phyloP scores from a whole-genome alignment of 2,797 vertebrate species.

The Enteromius mattozi region DNA sequence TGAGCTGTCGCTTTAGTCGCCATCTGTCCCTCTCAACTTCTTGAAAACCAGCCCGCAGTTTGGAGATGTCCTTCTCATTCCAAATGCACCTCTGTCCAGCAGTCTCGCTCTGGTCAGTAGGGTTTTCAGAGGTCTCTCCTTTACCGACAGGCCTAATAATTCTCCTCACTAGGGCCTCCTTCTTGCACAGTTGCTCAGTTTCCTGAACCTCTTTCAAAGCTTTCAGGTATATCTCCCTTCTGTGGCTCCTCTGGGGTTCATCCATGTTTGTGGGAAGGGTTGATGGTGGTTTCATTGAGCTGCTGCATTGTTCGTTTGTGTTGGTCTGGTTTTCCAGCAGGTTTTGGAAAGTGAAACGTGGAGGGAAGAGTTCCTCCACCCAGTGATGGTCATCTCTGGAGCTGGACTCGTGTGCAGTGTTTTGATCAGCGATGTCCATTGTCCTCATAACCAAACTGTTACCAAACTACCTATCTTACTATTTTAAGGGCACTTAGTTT shows the following conservation, averaged over 20 bases:
- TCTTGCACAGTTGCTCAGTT: constrained; percentile 57
- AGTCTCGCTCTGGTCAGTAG: constrained; percentile 6
- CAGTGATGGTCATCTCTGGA: constrained; percentile 54
- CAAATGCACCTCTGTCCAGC: constrained; percentile 60
- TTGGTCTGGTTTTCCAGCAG: constrained; percentile 54
- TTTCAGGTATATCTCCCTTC: constrained; percentile 55
- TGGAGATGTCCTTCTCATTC: constrained; percentile 65
- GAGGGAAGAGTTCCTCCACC: constrained; percentile 68
- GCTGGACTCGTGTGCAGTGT: background rate
- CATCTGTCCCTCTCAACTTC: constrained; percentile 60
- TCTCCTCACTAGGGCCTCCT: constrained; percentile 56
- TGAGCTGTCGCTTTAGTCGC: constrained; percentile 62
- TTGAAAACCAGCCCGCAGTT: constrained; percentile 45
- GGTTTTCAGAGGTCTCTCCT: constrained; percentile 9
- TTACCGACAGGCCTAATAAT: constrained; percentile 49
- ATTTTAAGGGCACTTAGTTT: background rate
- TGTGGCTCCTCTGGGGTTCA: constrained; percentile 62
- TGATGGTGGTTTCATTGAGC: background rate
- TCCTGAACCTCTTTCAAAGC: constrained; percentile 63
- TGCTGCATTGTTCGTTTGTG: constrained; percentile 3
- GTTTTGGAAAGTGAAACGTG: constrained; percentile 64
- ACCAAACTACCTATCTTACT: background rate
- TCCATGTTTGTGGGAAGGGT: constrained; percentile 23
- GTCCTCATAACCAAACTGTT: background rate
- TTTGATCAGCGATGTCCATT: constrained; percentile 16